phyloP scores from a whole-genome alignment of 2,113 vertebrate genomes.

The Hiodon alosoides region DNA sequence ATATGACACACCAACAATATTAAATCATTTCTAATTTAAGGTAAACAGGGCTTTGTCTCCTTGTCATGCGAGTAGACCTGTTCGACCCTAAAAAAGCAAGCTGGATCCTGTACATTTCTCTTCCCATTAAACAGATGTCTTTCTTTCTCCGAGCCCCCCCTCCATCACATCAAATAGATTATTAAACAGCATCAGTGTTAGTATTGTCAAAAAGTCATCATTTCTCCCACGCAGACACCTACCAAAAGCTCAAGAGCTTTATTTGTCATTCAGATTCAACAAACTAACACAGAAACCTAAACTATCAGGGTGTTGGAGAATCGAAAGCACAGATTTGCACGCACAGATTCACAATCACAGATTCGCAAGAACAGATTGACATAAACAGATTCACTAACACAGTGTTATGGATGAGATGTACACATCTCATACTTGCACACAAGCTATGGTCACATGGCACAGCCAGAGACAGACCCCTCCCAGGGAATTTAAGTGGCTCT shows the following conservation, averaged over 20 bases:
- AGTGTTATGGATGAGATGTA: too few relatives aligned
- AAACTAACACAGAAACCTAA: conserved; percentile 6
- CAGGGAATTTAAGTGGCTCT: too few relatives aligned
- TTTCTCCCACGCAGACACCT: background rate
- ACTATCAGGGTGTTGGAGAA: conserved; percentile 22
- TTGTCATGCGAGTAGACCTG: background rate
- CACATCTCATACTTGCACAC: too few relatives aligned
- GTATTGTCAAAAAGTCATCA: background rate
- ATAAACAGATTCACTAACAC: too few relatives aligned
- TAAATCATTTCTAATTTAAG: conserved; percentile 12
- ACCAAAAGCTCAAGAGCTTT: conserved; percentile 1
- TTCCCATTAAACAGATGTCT: conserved; percentile 3
- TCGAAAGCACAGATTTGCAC: conserved; percentile 14
- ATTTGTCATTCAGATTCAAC: background rate
- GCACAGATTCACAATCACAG: too few relatives aligned
- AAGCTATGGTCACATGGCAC: too few relatives aligned
- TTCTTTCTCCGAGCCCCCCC: background rate
- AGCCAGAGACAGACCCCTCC: too few relatives aligned
- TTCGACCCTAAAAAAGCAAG: background rate
- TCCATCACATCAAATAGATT: too few relatives aligned
- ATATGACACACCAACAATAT: background rate
- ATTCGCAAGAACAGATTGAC: too few relatives aligned
- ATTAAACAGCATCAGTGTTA: conserved; percentile 3
- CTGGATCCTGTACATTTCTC: background rate
- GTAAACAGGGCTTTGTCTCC: conserved; percentile 5